Evolutionary conservation across 1,140 invertebrate species (phyloP), one percentile per base, ranked within the genome.

Genomic region (Streblospio benedicti): DNA sequence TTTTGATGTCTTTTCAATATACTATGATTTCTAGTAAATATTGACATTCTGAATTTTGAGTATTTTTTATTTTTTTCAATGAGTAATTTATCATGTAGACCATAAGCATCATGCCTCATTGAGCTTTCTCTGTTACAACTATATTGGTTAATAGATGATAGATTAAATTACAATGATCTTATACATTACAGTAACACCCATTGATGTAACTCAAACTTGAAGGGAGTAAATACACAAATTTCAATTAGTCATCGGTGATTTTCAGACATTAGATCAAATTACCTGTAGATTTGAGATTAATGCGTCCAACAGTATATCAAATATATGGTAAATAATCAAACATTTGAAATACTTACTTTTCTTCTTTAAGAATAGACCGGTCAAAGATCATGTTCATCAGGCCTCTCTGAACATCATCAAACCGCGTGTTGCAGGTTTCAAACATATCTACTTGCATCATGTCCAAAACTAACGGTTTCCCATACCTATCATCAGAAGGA

Each of bases 391-490:
- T 54, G 23, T 53, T 47, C 61, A 72, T 65, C 6, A 74, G 60
- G 20, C 69, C 71, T 38, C 64, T 63, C 31, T 65, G 57, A 25
- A 74, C 62, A 31, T 68, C 65, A 61, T 71, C 70, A 63, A 73
- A 70, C 32, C 63, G 59, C 25, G 65, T 66, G 16, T 30, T 23
- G 31, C 59, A 60, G 12, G 69, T 67, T 2, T 72, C 59, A 63
- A 70, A 73, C 67, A 74, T 73, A 52, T 76, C 72, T 18, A 73
- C 69, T 43, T 73, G 70, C 73, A 74, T 73, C 68, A 76, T 74
- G 57, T 75, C 73, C 12, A 76, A 32, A 6, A 76, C 67, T 38
- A 75, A 57, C 16, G 71, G 71, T 55, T 76, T 76, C 31, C 74
- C 74, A 68, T 64, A 76, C 59, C 74, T 72, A 43, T n/a, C 4